Evolutionary conservation across 1,140 invertebrate genomes (phyloP).

Genomic region (Papilio aristodemus): DNA sequence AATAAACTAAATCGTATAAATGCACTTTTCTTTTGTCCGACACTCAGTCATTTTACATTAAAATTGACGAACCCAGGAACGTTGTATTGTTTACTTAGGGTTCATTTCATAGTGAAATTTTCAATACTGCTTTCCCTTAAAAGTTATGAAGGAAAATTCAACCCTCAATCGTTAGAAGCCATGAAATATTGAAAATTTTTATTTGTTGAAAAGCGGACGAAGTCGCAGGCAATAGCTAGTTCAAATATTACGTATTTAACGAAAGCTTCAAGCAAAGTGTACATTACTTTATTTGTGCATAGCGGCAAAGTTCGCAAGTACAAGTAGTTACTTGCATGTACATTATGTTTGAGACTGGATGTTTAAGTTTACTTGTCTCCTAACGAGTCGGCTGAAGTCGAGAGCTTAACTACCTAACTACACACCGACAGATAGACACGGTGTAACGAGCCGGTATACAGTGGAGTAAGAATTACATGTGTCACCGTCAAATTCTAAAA

Average conservation of each 20-base stretch:
- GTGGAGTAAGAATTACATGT: background rate
- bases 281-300: conserved; percentile 21
- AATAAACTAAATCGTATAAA: no score
- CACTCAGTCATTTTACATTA: no score
- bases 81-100: no score
- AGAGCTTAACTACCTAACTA: conserved; percentile 27
- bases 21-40: no score
- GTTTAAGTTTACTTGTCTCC: conserved; percentile 31
- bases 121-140: no score
- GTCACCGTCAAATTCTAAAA: no score
- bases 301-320: conserved; percentile 18
- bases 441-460: background rate
- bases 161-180: no score
- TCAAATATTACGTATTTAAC: background rate
- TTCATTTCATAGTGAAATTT: no score
- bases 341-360: conserved; percentile 26
- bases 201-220: background rate
- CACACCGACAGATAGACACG: background rate
- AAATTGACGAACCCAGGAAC: no score
- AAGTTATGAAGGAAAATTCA: no score
- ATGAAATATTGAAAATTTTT: background rate
- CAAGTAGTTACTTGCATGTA: conserved; percentile 24
- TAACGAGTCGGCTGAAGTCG: conserved; percentile 25
- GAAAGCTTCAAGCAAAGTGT: background rate
- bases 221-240: background rate